These are phyloP conservation scores for Rotaria sp. DNA, from an alignment of 2,888 invertebrate genomes.

Conservation along the genomic window DNA sequence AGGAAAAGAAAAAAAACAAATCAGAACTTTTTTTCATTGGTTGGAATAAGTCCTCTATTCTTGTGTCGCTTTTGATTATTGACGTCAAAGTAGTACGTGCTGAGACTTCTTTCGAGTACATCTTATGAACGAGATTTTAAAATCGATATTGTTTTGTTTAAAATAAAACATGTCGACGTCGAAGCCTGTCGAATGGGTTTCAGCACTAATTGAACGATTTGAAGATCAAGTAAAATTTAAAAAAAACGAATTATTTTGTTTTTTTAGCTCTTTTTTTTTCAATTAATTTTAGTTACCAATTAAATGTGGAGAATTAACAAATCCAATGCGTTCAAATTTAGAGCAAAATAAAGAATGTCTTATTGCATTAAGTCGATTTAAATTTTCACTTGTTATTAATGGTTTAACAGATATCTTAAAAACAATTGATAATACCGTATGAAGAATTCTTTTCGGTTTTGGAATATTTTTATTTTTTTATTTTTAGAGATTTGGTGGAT, in stretches of 20 bases:
- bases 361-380: slow-evolving; percentile 84
- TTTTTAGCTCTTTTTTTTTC: neutral
- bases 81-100: neutral
- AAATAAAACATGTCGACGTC: slow-evolving; percentile 61
- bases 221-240: slow-evolving; percentile 67
- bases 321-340: slow-evolving; percentile 83
- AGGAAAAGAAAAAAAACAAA: no score
- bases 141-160: neutral
- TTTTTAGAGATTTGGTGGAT: slow-evolving; percentile 51
- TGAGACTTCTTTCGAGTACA: neutral
- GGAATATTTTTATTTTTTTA: neutral
- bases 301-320: slow-evolving; percentile 82
- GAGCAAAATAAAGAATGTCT: slow-evolving; percentile 90
- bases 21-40: neutral
- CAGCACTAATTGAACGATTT: slow-evolving; percentile 81
- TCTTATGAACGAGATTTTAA: neutral
- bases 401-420: slow-evolving; percentile 90
- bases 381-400: slow-evolving; percentile 86
- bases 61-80: neutral
- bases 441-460: slow-evolving; percentile 43
- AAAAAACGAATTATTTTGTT: neutral
- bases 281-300: slow-evolving; percentile 68
- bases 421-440: slow-evolving; percentile 56
- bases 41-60: neutral
- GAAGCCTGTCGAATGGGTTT: slow-evolving; percentile 96